These are phyloP conservation scores for Sylvicola fuscatus DNA, from an alignment of 2,888 invertebrate species.

Conservation along the genomic window DNA sequence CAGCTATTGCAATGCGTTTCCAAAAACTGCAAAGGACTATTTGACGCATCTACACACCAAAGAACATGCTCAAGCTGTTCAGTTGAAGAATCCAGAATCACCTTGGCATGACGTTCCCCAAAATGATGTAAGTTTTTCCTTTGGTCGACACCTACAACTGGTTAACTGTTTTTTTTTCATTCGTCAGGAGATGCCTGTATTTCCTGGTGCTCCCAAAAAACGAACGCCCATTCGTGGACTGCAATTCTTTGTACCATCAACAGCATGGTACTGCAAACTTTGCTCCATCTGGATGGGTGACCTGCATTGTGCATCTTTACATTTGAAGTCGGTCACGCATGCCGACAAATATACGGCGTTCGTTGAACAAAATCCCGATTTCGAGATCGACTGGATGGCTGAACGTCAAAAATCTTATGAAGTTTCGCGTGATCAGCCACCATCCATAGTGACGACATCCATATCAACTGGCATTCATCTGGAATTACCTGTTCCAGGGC, in stretches of 20 bases:
- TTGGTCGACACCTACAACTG: not conserved
- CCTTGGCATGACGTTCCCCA: conserved; percentile 21
- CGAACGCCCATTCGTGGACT: conserved; percentile 68
- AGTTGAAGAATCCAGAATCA: conserved; percentile 15
- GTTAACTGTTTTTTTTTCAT: not conserved
- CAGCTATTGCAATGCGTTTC: conserved; percentile 66
- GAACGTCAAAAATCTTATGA: conserved; percentile 54
- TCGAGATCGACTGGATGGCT: conserved; percentile 72
- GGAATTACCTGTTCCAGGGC: not conserved
- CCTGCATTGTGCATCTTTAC: conserved; percentile 68
- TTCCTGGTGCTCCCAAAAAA: conserved; percentile 50
- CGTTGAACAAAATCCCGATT: conserved; percentile 65
- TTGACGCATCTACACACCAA: conserved; percentile 63
- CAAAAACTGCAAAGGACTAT: conserved; percentile 68
- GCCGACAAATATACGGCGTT: conserved; percentile 64
- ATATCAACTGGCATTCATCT: not conserved
- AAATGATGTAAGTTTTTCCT: conserved; percentile 17
- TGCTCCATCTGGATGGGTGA: conserved; percentile 79
- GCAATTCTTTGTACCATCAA: conserved; percentile 71
- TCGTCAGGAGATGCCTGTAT: conserved; percentile 37
- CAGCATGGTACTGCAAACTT: conserved; percentile 77
- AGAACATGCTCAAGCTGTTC: conserved; percentile 37
- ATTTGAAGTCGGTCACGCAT: conserved; percentile 60
- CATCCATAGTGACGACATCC: conserved; percentile 7
- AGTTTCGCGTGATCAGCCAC: conserved; percentile 11